Evolutionary conservation across 2,888 invertebrate species (phyloP).

Genomic region (Eilema griseolum): DNA sequence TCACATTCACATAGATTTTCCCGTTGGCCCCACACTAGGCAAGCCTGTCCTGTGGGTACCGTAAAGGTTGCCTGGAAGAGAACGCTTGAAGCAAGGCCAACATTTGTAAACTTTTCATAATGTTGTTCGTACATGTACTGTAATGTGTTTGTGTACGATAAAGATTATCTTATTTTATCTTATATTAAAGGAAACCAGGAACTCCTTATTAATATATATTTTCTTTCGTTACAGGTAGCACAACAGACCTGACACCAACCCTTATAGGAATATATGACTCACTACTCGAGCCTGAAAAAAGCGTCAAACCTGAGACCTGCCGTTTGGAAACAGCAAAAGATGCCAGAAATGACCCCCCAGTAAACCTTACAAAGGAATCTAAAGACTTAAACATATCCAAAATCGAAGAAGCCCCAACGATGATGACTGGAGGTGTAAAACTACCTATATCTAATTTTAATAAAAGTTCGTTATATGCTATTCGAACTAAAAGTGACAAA

Average conservation of each 20-base stretch:
- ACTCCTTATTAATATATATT: constrained; percentile 29
- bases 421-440: constrained; percentile 77
- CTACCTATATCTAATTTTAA: constrained; percentile 76
- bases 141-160: too few relatives aligned
- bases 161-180: too few relatives aligned
- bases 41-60: too few relatives aligned
- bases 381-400: constrained; percentile 55
- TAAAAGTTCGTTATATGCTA: constrained; percentile 77
- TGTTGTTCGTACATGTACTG: too few relatives aligned
- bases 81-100: too few relatives aligned
- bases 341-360: constrained; percentile 82
- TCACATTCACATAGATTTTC: too few relatives aligned
- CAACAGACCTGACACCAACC: constrained; percentile 94
- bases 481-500: constrained; percentile 81
- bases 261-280: constrained; percentile 96
- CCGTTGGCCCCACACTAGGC: too few relatives aligned
- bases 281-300: constrained; percentile 86
- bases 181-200: neutral
- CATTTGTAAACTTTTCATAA: too few relatives aligned
- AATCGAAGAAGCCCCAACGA: constrained; percentile 63
- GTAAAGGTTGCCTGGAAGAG: too few relatives aligned
- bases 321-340: constrained; percentile 80
- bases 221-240: constrained; percentile 90
- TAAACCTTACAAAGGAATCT: constrained; percentile 56
- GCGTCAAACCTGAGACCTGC: constrained; percentile 67